A percentile compares a stretch with the other conserved stretches of the same genome.
phyloP scores from a whole-genome alignment of 2,113 vertebrate species.

The Rhynchomys soricoides region DNA sequence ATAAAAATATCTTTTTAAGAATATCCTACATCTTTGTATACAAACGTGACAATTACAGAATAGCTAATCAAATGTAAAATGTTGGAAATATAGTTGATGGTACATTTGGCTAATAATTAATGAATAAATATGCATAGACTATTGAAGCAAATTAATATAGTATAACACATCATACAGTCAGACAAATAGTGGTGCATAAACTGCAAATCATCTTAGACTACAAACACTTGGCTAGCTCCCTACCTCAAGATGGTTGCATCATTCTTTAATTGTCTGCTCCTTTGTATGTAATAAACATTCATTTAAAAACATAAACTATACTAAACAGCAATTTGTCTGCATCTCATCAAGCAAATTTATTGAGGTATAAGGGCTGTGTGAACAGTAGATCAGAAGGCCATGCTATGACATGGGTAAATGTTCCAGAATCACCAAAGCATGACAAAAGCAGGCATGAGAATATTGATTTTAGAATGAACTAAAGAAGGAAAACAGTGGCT shows the following conservation, averaged over 20 bases:
- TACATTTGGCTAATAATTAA: conserved; percentile 27
- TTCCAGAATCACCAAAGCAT: conserved; percentile 85
- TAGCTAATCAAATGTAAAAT: not conserved
- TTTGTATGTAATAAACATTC: conserved; percentile 83
- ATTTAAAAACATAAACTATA: conserved; percentile 84
- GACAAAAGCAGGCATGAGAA: conserved; percentile 86
- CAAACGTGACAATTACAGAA: not conserved
- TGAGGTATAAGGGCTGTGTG: conserved; percentile 84
- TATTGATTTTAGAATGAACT: conserved; percentile 81
- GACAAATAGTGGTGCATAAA: not conserved
- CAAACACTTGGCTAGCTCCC: conserved; percentile 77
- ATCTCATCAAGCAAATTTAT: conserved; percentile 84
- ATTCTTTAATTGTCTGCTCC: conserved; percentile 76
- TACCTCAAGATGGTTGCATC: conserved; percentile 74
- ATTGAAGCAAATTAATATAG: conserved; percentile 21
- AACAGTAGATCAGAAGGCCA: conserved; percentile 85
- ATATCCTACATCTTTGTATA: not conserved
- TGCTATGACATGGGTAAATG: conserved; percentile 90
- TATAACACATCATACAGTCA: not conserved
- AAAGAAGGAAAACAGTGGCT: not conserved
- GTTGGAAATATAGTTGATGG: not conserved
- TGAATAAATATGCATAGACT: not conserved
- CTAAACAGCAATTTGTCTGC: conserved; percentile 84
- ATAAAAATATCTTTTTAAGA: not conserved
- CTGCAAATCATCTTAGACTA: conserved; percentile 65